phyloP scores from a whole-genome alignment of 2,888 invertebrate species.

The Nomada fabriciana region DNA sequence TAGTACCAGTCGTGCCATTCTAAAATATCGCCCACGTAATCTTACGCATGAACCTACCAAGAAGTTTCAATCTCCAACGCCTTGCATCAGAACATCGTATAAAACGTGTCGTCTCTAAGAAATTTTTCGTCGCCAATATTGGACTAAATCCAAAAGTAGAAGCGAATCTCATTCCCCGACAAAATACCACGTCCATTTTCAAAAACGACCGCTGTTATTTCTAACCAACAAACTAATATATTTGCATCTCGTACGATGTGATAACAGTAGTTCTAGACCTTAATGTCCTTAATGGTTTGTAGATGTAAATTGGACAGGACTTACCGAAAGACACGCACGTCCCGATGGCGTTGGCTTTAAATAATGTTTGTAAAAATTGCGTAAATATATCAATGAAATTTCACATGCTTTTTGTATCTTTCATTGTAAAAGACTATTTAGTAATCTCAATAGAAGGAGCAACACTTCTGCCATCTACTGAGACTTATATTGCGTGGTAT shows the following conservation, averaged over 20 bases:
- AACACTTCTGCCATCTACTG: slow-evolving; percentile 32
- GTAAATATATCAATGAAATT: slow-evolving; percentile 34
- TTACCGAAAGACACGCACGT: slow-evolving; percentile 16
- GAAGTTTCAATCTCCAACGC: slow-evolving; percentile 50
- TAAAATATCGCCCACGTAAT: background rate
- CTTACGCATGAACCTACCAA: slow-evolving; percentile 58
- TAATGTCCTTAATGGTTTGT: background rate
- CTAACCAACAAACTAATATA: slow-evolving; percentile 61
- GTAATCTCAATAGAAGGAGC: background rate
- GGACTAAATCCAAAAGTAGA: slow-evolving; percentile 57
- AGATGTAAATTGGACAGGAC: slow-evolving; percentile 2
- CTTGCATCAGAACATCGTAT: slow-evolving; percentile 61
- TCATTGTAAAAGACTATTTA: slow-evolving; percentile 4
- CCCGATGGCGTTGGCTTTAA: background rate
- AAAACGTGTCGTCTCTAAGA: slow-evolving; percentile 53
- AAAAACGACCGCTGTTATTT: slow-evolving; percentile 54
- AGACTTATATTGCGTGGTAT: background rate
- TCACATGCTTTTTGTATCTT: slow-evolving; percentile 28
- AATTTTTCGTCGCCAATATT: slow-evolving; percentile 48
- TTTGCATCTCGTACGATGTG: background rate
- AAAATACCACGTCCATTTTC: slow-evolving; percentile 73
- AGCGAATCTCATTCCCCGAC: slow-evolving; percentile 64
- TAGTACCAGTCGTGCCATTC: background rate
- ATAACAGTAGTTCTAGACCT: background rate
- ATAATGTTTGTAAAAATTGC: slow-evolving; percentile 14